Conservation (phyloP, 2,888 invertebrate species). For the Noctua pronuba region DNA sequence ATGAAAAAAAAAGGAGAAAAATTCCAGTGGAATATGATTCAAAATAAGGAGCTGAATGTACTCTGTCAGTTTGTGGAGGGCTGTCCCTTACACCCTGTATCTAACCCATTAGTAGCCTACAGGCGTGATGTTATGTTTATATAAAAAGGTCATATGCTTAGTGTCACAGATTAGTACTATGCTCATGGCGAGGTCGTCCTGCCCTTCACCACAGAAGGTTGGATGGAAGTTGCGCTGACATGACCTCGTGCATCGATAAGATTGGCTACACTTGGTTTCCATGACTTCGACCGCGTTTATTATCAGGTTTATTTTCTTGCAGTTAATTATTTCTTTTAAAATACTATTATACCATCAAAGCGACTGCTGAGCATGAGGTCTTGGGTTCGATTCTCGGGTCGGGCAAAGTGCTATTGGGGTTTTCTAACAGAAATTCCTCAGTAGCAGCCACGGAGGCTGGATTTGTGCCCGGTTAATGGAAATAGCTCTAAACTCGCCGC, state of each 20-base stretch:
- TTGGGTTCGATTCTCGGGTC: too few species aligned
- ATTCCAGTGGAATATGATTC: too few species aligned
- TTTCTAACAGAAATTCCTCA: too few species aligned
- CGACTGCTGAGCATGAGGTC: too few species aligned
- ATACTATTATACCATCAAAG: neutral
- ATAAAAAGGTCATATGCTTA: neutral
- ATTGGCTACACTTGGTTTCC: neutral
- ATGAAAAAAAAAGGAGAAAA: too few species aligned
- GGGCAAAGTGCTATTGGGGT: too few species aligned
- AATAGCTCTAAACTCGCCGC: too few species aligned
- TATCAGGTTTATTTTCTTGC: neutral
- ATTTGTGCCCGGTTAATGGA: too few species aligned
- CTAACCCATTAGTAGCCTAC: neutral
- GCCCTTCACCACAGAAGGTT: neutral
- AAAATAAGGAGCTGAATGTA: too few species aligned
- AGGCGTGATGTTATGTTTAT: neutral
- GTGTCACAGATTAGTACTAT: neutral
- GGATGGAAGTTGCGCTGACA: neutral
- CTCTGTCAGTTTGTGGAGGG: too few species aligned
- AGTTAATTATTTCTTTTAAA: neutral
- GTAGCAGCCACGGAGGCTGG: too few species aligned
- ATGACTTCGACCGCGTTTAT: neutral
- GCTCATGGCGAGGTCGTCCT: neutral
- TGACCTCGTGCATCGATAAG: neutral
- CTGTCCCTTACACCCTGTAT: too few species aligned